Evolutionary conservation across 53 echinoderm and acorn worm genomes (phyloP), one percentile per base, ranked within the genome.

Genomic region (Holothuria scabra): DNA sequence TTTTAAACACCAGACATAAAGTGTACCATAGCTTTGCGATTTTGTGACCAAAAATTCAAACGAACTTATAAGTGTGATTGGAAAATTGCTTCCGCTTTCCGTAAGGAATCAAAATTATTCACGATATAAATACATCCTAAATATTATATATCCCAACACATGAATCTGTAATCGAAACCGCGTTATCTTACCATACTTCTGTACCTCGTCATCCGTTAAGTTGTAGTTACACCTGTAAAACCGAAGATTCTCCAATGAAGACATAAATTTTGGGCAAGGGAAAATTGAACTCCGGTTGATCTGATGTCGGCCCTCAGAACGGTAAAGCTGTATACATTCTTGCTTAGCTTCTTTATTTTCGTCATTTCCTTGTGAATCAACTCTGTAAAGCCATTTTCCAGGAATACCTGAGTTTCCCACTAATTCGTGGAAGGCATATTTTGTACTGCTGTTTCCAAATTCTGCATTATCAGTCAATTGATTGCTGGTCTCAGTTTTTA

Each of bases 391-490:
- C 76, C 76, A 76, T 20, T 46, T 37, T 28, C 76, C 76, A 48
- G 76, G 76, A 20, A 76, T 26, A 52, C 76, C 76, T 3, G 76
- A 76, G 55, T 22, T 49, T 23, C 76, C 76, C 5, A 76, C 55
- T 22, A 24, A 28, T 26, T 76, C 56, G 29, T 76, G 76, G 4
- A 76, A 13, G 25, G 5, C 25, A 49, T 76, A 76, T 2, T 16
- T 52, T 1, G 18, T 0, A 26, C 25, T 16, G 13, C 55, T n/a
- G 24, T 29, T 46, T n/a, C 24, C 76, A 23, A 22, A 22, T 11
- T 46, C 28, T 3, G 69, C 38, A 18, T 12, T 0, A 16, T 52
- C 18, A 11, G 38, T 34, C 34, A 41, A 6, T 69, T 69, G 21
- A 32, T 11, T 29, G 52, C 16, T 22, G 52, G 52, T 52, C 24